These are phyloP conservation scores for Xiphydria camelus DNA, from an alignment of 2,888 invertebrate genomes.

Conservation along the genomic window DNA sequence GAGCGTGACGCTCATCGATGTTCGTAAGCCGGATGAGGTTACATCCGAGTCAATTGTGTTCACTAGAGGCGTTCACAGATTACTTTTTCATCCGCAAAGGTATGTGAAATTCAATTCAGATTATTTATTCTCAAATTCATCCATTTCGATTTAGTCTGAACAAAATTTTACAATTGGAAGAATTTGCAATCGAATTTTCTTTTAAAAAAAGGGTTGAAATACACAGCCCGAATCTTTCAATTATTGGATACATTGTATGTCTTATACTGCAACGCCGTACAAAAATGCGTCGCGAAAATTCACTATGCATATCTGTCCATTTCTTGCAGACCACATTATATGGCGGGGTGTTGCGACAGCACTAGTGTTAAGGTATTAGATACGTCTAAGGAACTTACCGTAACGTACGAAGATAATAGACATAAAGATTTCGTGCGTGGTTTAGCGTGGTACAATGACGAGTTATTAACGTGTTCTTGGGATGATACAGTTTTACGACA, in stretches of 20 bases:
- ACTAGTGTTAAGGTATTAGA: conserved; percentile 57
- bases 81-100: conserved; percentile 52
- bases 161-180: conserved; percentile 1
- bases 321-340: conserved; percentile 43
- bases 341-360: conserved; percentile 61
- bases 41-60: conserved; percentile 47
- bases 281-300: neutral
- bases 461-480: conserved; percentile 65
- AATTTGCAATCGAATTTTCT: conserved; percentile 8
- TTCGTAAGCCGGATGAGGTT: conserved; percentile 55
- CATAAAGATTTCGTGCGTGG: conserved; percentile 64
- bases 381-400: conserved; percentile 43
- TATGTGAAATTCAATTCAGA: conserved; percentile 26
- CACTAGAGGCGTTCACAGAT: conserved; percentile 50
- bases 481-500: conserved; percentile 59
- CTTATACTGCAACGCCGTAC: no score
- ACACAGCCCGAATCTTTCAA: neutral
- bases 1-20: conserved; percentile 60
- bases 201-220: neutral
- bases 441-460: conserved; percentile 61
- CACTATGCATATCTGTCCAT: neutral
- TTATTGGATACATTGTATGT: neutral
- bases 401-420: conserved; percentile 55
- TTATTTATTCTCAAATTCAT: neutral
- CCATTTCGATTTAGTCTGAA: no score